phyloP scores from a whole-genome alignment of 2,888 invertebrate species.

The Prosapia bicincta region DNA sequence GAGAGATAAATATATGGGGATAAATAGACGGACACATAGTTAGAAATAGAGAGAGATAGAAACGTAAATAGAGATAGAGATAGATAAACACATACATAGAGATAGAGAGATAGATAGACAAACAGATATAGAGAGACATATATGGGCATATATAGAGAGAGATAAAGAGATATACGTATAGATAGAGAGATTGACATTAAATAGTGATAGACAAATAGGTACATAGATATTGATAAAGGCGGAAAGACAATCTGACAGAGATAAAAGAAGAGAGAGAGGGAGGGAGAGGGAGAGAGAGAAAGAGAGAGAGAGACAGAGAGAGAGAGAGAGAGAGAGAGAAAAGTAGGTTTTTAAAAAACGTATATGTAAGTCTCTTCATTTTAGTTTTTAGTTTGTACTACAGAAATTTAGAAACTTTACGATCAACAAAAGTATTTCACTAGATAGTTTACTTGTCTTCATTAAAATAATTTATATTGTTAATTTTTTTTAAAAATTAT shows the following conservation, averaged over 20 bases:
- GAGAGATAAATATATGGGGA: background rate
- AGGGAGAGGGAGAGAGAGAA: background rate
- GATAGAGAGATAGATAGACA: background rate
- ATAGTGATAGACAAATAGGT: background rate
- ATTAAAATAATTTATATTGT: no score
- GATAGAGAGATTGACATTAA: no score
- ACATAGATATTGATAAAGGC: background rate
- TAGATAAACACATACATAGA: background rate
- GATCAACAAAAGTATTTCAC: no score
- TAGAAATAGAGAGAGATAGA: background rate
- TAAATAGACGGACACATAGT: background rate
- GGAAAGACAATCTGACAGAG: background rate
- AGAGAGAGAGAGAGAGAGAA: background rate
- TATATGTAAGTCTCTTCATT: no score
- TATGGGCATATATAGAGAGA: background rate
- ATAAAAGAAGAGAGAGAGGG: background rate
- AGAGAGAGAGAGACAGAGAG: background rate
- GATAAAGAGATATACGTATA: background rate
- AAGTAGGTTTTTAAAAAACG: no score
- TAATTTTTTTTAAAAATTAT: no score
- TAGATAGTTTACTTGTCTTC: no score
- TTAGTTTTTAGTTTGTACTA: no score
- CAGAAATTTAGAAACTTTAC: no score
- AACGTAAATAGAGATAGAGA: background rate
- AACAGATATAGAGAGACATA: background rate